Base-by-base conservation (phyloP, 2,113 vertebrate species). In the Zonotrichia leucophrys region DNA sequence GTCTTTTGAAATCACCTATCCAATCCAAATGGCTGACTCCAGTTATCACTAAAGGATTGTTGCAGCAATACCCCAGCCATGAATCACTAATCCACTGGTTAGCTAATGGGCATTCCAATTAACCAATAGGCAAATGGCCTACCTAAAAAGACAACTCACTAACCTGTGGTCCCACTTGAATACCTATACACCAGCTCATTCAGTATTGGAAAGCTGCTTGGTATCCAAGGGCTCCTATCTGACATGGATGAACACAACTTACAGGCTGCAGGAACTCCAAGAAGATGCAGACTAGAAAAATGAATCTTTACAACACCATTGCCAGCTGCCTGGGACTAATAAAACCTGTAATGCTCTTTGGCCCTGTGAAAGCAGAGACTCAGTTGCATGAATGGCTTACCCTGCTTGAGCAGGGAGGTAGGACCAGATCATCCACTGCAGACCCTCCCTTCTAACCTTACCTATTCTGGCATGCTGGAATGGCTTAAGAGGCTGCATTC, bases 211-310 rank as follows among this genome's bases (percentile, higher is more conserved):
- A 87, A 63, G 47, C 5, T 8, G 2, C 31, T 18, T 16, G 47
- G 37, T 16, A 53, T 13, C 63, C 55, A 59, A 3, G 11, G 44
- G 30, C 27, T 83, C 33, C 47, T 47, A 12, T 13, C 23, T 30
- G 31, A 39, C 11, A 66, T 1, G 2, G 30, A 12, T 44, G 60
- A 59, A 37, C 3, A 0, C 5, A 73, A 79, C 16, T 28, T 68
- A 76, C 0, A 79, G 35, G 23, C 88, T 85, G 49, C 70, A 92
- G 27, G 79, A 76, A 47, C 41, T 27, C 39, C 17, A 63, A 72
- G 50, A 81, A 47, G 27, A 69, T 37, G 27, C 64, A 0, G 47
- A 23, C 30, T 7, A 39, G 14, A 63, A 89, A 78, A 84, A 47
- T 2, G 0, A 39, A 66, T 12, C 50, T 89, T 75, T 50, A 46